Base-by-base conservation (phyloP, 2,888 invertebrate genomes). In the Eubasilissa splendida region DNA sequence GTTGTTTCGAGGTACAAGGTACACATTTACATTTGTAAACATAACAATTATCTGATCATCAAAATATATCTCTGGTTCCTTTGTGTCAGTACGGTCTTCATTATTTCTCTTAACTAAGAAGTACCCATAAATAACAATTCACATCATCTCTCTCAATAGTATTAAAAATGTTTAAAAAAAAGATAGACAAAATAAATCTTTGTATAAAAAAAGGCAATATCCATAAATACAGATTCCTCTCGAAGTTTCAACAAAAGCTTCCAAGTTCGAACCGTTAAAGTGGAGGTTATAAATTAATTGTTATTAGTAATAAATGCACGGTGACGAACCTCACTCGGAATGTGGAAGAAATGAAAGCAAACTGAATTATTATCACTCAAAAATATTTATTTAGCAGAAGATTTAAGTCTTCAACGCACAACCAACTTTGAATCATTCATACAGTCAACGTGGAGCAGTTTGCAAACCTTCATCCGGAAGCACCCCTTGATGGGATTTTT, bases 111-210 rank as follows among this genome's bases (percentile, higher is more conserved):
- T 60, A 79, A 56, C 73, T 81, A 74, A n/a, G 71, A 73, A 73
- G 71, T 73, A 73, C 54, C 71, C 76, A 80, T 80, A 82, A 82
- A 82, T 78, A 80, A 80, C 81, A 76, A 79, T 71, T 79, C 81
- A 80, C 71, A 79, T 79, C 22, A 22, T 79, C 42, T 56, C 76
- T 71, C 63, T 77, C 75, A 70, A 52, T 76, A 77, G 65, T 75
- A 78, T 66, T 75, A 63, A 56, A 74, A 59, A 70, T 33, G 63
- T 56, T 54, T 52, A 78, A 73, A 82, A 77, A 76, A 81, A 66
- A 75, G 75, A 73, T 81, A 80, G 80, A 82, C 70, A 83, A 83
- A 83, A 83, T 83, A 83, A 81, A 82, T 82, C 74, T 82, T 81
- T 80, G 77, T 83, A 76, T 83, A 79, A 80, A 80, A 80, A 83